Conservation (phyloP, 2,113 vertebrate genomes). For the Oceanodroma tethys region DNA sequence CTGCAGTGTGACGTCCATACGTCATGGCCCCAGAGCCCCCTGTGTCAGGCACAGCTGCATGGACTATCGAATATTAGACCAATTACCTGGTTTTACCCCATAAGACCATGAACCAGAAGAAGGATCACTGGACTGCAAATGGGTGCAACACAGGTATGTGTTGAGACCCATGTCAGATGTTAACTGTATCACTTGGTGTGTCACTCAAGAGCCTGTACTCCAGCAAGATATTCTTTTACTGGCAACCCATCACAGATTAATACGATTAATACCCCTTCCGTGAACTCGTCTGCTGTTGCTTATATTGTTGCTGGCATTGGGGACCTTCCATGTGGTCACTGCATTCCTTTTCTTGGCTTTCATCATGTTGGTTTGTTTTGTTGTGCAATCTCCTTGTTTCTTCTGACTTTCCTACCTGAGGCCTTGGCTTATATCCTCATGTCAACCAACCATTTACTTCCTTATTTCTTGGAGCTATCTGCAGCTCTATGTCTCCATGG, state of each 20-base stretch:
- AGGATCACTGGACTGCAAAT: not conserved
- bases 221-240: not conserved
- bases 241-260: not conserved
- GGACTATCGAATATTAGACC: not conserved
- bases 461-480: not conserved
- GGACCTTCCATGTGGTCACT: not conserved
- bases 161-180: not conserved
- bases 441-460: not conserved
- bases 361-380: not conserved
- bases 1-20: rapidly evolving
- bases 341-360: not conserved
- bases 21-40: rapidly evolving
- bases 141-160: not conserved
- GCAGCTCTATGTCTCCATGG: not conserved
- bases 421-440: not conserved
- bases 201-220: rapidly evolving
- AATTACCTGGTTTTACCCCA: not conserved
- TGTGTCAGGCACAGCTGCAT: not conserved
- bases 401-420: not conserved
- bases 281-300: not conserved
- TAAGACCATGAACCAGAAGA: not conserved
- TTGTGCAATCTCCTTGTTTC: not conserved
- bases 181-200: not conserved
- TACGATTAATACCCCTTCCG: not conserved
- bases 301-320: not conserved